These are phyloP conservation scores for Osedax fenrisi DNA, from an alignment of 2,888 invertebrate genomes.

Conservation along the genomic window DNA sequence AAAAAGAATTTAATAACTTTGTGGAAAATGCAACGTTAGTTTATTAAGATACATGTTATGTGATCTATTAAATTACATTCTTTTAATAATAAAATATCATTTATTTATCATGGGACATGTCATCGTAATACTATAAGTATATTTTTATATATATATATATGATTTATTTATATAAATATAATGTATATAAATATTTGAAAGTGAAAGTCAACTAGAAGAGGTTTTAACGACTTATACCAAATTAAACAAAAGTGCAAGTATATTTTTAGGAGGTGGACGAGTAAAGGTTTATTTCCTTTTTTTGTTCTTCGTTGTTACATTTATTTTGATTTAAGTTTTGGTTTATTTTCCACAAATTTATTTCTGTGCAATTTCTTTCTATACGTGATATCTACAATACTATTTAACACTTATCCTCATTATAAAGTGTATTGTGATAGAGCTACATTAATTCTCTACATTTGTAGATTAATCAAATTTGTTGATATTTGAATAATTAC, in stretches of 20 bases:
- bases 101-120: not conserved
- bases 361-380: no score
- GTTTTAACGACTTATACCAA: conserved; percentile 50
- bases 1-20: conserved; percentile 44
- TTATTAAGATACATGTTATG: not conserved
- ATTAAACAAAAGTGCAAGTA: conserved; percentile 49
- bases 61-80: no score
- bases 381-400: no score
- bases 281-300: conserved; percentile 23
- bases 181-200: conserved; percentile 29
- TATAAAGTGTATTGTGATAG: no score
- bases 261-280: conserved; percentile 45
- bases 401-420: no score
- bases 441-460: no score
- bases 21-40: conserved; percentile 43
- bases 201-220: conserved; percentile 49
- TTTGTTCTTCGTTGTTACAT: no score
- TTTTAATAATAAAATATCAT: no score
- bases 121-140: not conserved
- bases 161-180: not conserved
- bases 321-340: no score
- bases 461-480: no score
- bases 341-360: no score
- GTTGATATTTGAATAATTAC: no score
- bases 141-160: not conserved